Evolutionary conservation across 1,140 invertebrate genomes (phyloP).

Genomic region (Oryctes rhinoceros): DNA sequence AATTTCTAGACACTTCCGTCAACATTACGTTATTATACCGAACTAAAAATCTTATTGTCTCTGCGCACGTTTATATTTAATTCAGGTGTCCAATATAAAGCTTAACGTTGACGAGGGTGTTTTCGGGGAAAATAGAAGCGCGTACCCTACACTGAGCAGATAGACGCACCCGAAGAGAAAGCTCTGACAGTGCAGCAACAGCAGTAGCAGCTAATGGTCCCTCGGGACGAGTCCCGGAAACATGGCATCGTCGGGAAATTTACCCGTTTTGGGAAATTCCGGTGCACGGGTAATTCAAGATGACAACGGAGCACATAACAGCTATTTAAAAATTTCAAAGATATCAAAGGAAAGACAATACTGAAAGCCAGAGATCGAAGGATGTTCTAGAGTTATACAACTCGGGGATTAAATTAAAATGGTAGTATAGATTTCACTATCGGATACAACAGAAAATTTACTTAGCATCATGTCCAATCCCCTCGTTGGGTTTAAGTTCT

Average conservation of each 20-base stretch:
- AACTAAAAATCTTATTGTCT: conserved; percentile 10
- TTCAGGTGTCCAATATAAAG: conserved; percentile 18
- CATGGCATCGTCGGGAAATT: conserved; percentile 43
- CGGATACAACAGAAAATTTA: background rate
- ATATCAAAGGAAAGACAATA: background rate
- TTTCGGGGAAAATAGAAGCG: conserved; percentile 29
- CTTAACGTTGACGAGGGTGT: conserved; percentile 17
- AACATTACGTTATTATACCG: background rate
- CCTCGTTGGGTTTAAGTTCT: background rate
- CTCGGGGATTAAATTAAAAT: too few relatives aligned
- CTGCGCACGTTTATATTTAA: conserved; percentile 14
- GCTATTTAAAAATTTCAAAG: background rate
- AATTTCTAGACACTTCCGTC: conserved; percentile 3
- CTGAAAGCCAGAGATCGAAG: background rate
- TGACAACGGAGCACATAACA: conserved; percentile 37
- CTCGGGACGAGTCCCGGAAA: conserved; percentile 44
- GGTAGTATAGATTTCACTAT: too few relatives aligned
- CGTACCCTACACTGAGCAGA: conserved; percentile 11
- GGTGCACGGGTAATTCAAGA: conserved; percentile 42
- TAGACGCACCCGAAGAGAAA: conserved; percentile 11
- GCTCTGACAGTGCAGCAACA: conserved; percentile 40
- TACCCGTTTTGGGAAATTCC: conserved; percentile 45
- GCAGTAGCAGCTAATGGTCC: conserved; percentile 44
- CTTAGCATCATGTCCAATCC: background rate
- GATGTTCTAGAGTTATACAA: too few relatives aligned